Evolutionary conservation across 2,797 vertebrate genomes (phyloP).

Genomic region (Vultur gryphus): DNA sequence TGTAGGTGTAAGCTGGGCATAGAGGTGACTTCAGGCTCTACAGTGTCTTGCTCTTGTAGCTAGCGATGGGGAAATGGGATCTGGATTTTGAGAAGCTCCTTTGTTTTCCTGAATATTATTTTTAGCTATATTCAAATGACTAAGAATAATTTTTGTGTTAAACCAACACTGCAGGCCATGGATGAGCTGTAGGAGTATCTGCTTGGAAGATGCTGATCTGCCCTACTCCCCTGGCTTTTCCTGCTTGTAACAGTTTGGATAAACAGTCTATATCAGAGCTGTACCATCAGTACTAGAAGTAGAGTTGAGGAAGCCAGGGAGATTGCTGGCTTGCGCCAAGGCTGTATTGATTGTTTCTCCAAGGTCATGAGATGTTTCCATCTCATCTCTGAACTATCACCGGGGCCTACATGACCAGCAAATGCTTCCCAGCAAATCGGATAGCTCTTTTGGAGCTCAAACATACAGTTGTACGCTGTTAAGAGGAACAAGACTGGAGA

Average conservation of each 20-base stretch:
- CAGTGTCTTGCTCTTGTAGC: neutral
- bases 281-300: neutral
- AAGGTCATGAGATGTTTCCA: neutral
- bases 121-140: neutral
- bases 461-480: neutral
- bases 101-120: neutral
- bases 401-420: neutral
- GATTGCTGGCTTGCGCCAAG: neutral
- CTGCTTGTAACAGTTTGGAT: neutral
- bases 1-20: neutral
- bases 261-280: neutral
- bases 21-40: neutral
- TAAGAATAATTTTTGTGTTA: neutral
- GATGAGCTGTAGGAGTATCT: neutral
- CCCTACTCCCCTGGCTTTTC: neutral
- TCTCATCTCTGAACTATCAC: neutral
- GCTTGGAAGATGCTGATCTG: neutral
- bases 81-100: neutral
- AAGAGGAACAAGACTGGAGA: neutral
- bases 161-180: neutral
- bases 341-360: neutral
- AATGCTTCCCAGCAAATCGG: neutral
- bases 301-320: neutral
- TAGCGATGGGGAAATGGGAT: neutral
- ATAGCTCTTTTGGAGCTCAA: neutral